Evolutionary conservation across 2,797 vertebrate species (phyloP), one percentile per base, ranked within the genome.

Genomic region (Etheostoma perlongum): DNA sequence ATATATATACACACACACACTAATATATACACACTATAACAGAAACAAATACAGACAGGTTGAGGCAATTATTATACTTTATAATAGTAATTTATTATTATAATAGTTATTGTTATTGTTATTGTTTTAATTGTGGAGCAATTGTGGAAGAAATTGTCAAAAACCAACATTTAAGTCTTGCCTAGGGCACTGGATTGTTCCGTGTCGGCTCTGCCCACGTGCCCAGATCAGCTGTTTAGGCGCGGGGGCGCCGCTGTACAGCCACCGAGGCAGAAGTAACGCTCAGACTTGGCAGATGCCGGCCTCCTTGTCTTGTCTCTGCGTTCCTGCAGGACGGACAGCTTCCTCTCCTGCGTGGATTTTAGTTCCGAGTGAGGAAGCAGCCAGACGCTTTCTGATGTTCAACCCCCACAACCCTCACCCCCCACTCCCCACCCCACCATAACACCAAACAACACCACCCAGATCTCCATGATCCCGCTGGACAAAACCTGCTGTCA

Each of bases 281-380:
- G 21, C 58, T 11, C 61, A 77, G 87, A 87, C 86, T 91, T 94
- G 93, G 94, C 95, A 94, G 90, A 79, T 76, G 76, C 74, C 68
- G n/a, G 42, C 79, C 27, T 85, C 79, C 90, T 84, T 90, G 89
- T 94, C 89, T 83, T 62, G 42, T 44, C 3, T 40, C 36, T 69
- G 44, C 40, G 46, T 71, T 92, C 90, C 91, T 90, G 79, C 67
- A 81, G 87, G 90, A 89, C 55, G 76, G 71, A 67, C 90, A 72
- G 90, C 78, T 68, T 70, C 67, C 65, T 13, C 65, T 89, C 84
- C 85, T 81, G 81, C 70, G 63, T 79, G 85, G 86, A 64, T 84
- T 85, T 92, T 89, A 85, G 15, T 92, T 93, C 78, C 85, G 33
- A 91, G 55, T 88, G 86, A 92, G 57, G 86, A 88, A 81, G 88